Evolutionary conservation across 2,113 vertebrate species (phyloP).

Genomic region (Eulacestoma nigropectus): DNA sequence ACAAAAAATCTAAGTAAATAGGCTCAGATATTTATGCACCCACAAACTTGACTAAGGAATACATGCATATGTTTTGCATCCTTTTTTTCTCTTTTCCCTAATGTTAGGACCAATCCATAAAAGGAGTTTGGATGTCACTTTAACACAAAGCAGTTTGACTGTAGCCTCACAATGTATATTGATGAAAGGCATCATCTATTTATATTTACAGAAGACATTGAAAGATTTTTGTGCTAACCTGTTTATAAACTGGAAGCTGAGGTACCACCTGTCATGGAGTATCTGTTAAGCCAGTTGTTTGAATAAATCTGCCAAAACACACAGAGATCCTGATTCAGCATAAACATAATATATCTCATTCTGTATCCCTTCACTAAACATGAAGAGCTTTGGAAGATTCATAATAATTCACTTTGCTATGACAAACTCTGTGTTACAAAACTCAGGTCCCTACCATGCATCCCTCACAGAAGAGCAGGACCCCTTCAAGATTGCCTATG

Average conservation of each 20-base stretch:
- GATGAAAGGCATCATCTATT: neutral
- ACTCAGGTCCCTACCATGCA: neutral
- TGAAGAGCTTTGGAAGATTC: neutral
- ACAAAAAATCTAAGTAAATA: neutral
- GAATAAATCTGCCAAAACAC: neutral
- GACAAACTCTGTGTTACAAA: neutral
- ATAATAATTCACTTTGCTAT: neutral
- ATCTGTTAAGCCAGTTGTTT: neutral
- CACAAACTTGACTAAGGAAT: neutral
- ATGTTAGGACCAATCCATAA: neutral
- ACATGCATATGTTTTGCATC: neutral
- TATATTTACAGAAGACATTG: neutral
- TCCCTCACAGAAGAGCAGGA: neutral
- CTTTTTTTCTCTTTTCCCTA: neutral
- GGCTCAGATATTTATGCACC: neutral
- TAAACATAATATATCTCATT: neutral
- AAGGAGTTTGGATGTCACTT: neutral
- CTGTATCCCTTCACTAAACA: neutral
- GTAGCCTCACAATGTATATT: neutral
- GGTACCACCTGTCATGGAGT: neutral
- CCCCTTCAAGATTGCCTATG: neutral
- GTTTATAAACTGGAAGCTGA: neutral
- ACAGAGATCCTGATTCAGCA: neutral
- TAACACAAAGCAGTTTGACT: neutral
- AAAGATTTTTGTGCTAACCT: neutral